Percentiles rank a stretch among this genome's conserved stretches.
Conservation (phyloP, 2,797 vertebrate species). For the Thamnophis elegans region DNA sequence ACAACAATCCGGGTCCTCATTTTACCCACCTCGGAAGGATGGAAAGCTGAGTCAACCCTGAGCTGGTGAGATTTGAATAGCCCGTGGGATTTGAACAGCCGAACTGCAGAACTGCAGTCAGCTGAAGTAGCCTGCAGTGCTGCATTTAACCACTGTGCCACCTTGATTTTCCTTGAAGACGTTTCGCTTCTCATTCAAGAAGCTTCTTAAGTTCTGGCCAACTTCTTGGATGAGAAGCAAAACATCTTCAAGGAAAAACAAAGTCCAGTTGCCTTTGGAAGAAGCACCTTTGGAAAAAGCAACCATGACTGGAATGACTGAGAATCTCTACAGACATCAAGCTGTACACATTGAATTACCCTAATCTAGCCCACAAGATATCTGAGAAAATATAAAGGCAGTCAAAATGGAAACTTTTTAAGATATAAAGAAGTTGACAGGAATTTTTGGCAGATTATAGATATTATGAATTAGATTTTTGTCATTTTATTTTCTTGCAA, state of each 20-base stretch:
- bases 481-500: background rate
- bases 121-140: too few relatives aligned
- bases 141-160: too few relatives aligned
- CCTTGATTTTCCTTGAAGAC: background rate
- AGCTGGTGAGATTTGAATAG: too few relatives aligned
- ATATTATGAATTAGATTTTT: slow-evolving; percentile 12
- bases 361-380: slow-evolving; percentile 23
- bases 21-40: too few relatives aligned
- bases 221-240: background rate
- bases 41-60: too few relatives aligned
- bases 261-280: background rate
- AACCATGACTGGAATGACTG: background rate
- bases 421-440: slow-evolving; percentile 17
- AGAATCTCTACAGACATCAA: background rate
- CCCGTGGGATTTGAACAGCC: too few relatives aligned
- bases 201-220: background rate
- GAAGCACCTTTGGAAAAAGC: background rate
- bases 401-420: slow-evolving; percentile 8
- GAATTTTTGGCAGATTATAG: background rate
- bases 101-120: too few relatives aligned
- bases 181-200: background rate
- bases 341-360: slow-evolving; percentile 22
- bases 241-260: background rate
- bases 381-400: slow-evolving; percentile 27
- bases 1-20: too few relatives aligned